Evolutionary conservation across 92 coral and sea anemone species (phyloP), one percentile per base, ranked within the genome.

Genomic region (Bergia sp.): DNA sequence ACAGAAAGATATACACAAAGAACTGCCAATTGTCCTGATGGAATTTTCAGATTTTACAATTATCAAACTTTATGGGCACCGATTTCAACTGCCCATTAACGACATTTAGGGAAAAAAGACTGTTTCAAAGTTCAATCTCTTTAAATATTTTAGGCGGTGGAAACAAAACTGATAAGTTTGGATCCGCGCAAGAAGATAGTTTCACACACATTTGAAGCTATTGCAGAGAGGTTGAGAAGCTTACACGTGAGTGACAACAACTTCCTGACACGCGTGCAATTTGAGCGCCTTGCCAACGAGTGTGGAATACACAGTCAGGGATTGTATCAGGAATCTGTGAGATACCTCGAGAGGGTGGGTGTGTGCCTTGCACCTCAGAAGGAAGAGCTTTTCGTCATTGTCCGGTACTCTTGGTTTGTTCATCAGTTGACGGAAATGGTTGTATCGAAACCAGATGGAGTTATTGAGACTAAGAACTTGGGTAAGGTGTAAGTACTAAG

Each of bases 261-360:
- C 41, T 65, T 65, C 42, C 86, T 82, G 16, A 65, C 86, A 29
- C 86, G 86, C 18, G 77, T 82, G 39, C 86, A 82, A 23, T 92
- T 94, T 78, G 86, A 90, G 57, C 85, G 85, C 61, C 83, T 94
- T 23, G 94, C 94, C 29, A 85, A 85, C 55, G 93, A 94, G 77
- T 94, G 94, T 18, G 96, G 96, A 21, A 81, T 94, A 41, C 86
- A 90, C 55, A 72, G 90, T n/a, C 89, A 94, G 57, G 36, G n/a
- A 37, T 77, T 75, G 36, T 81, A 73, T 65, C 78, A 41, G 8
- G 83, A 75, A 37, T 91, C 94, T n/a, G 90, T 88, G 29, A 76
- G 87, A 10, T 86, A 90, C 64, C 92, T 94, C 74, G 93, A 92
- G 82, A 43, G 75, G 43, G 85, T 80, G 38, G 96, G 96, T 36